Evolutionary conservation across 2,113 vertebrate genomes (phyloP), one percentile per base, ranked within the genome.

Genomic region (Eretmodus cyanostictus): DNA sequence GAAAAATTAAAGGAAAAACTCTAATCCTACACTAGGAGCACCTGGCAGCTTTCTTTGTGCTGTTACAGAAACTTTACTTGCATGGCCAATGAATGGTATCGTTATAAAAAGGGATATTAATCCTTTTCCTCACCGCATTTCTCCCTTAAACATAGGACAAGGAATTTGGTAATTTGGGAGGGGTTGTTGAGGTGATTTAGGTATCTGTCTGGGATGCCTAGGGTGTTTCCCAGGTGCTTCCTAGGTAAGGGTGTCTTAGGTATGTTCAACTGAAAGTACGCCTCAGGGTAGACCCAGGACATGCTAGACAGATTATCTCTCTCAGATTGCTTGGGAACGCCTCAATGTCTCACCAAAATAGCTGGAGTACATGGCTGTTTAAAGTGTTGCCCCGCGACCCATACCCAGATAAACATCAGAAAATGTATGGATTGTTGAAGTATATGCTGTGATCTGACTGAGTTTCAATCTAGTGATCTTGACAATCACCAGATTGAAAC

Each of bases 41-140:
- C 12, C 8, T 29, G 68, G 68, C 42, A 45, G 68, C 14, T 29
- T 22, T 45, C 22, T 73, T 45, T 61, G 13, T 73, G 13, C 68
- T 8, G 14, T 47, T 27, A 6, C 8, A 10, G 4, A 47, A 27
- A 29, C 14, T 45, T 27, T 45, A 24, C 38, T 73, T 27, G 14
- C 40, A 11, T 0, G 40, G 13, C 8, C 13, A 16, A 24, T 45
- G 38, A 45, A 73, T 27, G 2, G 13, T 45, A 42, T 42, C 4
- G 0, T 40, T 68, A 68, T 14, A 24, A 24, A 42, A 4, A 45
- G 22, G 40, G 38, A 73, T 10, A 45, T 42, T 14, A 24, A 42
- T 71, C n/a, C 8, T 7, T 71, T 27, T 27, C 38, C 38, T 71
- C 38, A 42, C n/a, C 2, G 0, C 12, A 24, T 71, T 9, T 71